Evolutionary conservation across 2,797 vertebrate genomes (phyloP).

Genomic region (Cuculus canorus): DNA sequence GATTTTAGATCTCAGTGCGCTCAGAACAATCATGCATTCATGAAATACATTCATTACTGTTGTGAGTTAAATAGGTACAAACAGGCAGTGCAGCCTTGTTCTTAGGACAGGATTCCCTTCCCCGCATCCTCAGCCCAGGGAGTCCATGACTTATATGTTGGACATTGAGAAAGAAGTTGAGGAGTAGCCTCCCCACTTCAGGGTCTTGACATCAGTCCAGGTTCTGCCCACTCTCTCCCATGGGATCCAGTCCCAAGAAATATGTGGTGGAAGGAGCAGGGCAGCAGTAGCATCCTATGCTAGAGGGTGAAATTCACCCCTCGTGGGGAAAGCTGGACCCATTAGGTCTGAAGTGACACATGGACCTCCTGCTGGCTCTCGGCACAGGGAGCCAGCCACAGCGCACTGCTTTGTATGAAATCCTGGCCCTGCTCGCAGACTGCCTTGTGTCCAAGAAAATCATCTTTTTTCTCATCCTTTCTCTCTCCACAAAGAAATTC

Average conservation of each 20-base stretch:
- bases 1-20: background rate
- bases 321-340: background rate
- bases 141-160: background rate
- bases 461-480: conserved; percentile 43
- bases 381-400: conserved; percentile 14
- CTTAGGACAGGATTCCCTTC: background rate
- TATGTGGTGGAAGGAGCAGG: background rate
- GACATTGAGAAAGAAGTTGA: background rate
- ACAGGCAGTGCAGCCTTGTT: background rate
- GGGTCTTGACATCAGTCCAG: background rate
- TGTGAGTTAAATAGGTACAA: background rate
- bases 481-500: conserved; percentile 50
- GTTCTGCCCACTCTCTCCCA: background rate
- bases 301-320: background rate
- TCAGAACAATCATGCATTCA: background rate
- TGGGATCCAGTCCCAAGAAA: background rate
- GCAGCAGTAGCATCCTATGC: background rate
- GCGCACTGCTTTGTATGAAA: conserved; percentile 21
- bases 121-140: background rate
- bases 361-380: background rate
- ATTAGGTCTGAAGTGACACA: background rate
- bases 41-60: background rate
- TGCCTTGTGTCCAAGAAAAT: conserved; percentile 57
- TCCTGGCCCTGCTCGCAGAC: conserved; percentile 11
- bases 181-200: background rate